Percentiles rank a stretch among this genome's conserved stretches.
Evolutionary conservation across 2,797 vertebrate genomes (phyloP).

Genomic region (Rhinogobio ventralis): DNA sequence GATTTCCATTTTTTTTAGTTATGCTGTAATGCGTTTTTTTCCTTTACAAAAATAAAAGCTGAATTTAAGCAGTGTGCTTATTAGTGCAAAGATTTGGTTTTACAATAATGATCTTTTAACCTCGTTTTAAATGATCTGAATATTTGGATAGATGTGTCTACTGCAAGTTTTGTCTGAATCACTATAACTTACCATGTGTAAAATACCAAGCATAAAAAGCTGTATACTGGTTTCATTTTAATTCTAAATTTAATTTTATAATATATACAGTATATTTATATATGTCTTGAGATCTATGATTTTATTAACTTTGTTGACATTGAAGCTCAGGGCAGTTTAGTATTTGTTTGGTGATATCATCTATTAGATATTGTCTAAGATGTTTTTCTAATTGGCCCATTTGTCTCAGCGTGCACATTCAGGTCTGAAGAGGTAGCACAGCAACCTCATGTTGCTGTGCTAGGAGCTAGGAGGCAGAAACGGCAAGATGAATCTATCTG

Average conservation of each 20-base stretch:
- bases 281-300: not conserved
- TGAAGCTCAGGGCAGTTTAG: constrained; percentile 18
- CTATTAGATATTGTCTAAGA: constrained; percentile 43
- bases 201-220: not conserved
- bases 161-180: not conserved
- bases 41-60: constrained; percentile 16
- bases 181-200: not conserved
- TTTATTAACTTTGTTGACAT: not conserved
- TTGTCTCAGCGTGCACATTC: constrained; percentile 15
- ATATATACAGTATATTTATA: not conserved
- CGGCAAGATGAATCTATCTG: constrained; percentile 32
- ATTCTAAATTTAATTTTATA: not conserved
- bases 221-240: not conserved
- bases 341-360: constrained; percentile 29
- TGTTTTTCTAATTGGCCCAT: constrained; percentile 32
- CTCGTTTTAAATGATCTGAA: not conserved
- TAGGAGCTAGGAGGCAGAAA: constrained; percentile 30
- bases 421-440: too few relatives aligned
- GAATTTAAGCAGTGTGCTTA: not conserved
- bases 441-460: constrained; percentile 10
- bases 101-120: not conserved
- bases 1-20: not conserved
- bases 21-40: not conserved
- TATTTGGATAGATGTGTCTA: not conserved
- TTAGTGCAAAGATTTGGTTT: not conserved